Evolutionary conservation across 2,113 vertebrate genomes (phyloP).

Genomic region (Speoplatyrhinus poulsoni): DNA sequence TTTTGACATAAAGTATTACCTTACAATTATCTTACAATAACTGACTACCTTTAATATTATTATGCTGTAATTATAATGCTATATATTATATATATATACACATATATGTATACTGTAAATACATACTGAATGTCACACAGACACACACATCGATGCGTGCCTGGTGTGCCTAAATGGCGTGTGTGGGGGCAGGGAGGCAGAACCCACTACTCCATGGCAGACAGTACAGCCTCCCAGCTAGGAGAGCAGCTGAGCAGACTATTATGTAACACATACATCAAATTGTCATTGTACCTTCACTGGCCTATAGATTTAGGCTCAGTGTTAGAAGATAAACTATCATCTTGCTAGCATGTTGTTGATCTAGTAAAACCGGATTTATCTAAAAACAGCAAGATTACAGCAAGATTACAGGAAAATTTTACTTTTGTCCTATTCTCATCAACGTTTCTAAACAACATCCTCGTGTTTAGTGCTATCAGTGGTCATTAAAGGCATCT

Average conservation of each 20-base stretch:
- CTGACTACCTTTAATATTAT: too few relatives aligned
- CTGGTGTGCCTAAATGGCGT: constrained; percentile 12
- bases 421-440: too few relatives aligned
- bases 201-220: constrained; percentile 52
- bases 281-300: constrained; percentile 42
- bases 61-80: background rate
- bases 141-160: constrained; percentile 3
- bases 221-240: constrained; percentile 47
- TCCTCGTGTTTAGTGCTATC: background rate
- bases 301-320: constrained; percentile 18
- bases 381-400: background rate
- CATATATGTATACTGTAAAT: constrained; percentile 4
- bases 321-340: constrained; percentile 20
- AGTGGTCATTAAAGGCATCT: background rate
- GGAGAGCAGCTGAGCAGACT: constrained; percentile 41
- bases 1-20: too few relatives aligned
- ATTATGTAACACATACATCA: constrained; percentile 65
- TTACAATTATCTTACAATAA: too few relatives aligned
- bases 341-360: background rate
- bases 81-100: background rate
- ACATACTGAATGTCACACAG: constrained; percentile 4
- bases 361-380: background rate
- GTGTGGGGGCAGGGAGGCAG: constrained; percentile 43
- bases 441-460: background rate
- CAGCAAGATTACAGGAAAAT: too few relatives aligned